Base-by-base conservation (phyloP, 23 tunicate genomes). In the Botrylloides violaceus region DNA sequence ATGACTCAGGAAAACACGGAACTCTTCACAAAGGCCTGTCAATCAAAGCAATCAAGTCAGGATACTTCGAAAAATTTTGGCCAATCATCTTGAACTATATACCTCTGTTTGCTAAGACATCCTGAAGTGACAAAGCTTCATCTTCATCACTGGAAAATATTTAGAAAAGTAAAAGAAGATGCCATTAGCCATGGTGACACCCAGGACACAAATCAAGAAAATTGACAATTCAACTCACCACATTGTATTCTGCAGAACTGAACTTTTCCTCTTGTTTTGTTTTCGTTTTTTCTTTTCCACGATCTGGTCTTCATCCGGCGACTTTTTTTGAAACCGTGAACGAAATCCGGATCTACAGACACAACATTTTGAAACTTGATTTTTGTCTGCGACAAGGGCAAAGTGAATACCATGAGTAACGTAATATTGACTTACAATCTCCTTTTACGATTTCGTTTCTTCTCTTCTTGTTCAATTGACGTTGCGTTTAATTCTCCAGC, bases 1-100 rank as follows among this genome's bases (percentile, higher is more conserved):
- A 5, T 36, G 18, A 34, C 59, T n/a, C 7, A 68, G 29, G 74
- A 39, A 37, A 9, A 3, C n/a, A 21, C 74, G 57, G 64, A 39
- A 68, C 21, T 68, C 74, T 68, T 37, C 74, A 31, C 35, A 31
- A 23, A 63, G 70, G 20, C 33, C 70, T 63, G 64, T 22, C 9
- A 59, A 43, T 7, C 53, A n/a, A n/a, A n/a, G n/a, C 55, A 47
- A 47, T 47, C 15, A 12, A 47, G 18, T 12, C 18, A 47, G 18
- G 18, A 12, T 47, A 18, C 18, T 47, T 47, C 55, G 18, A 47
- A 47, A 47, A 18, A 47, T 47, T 47, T 47, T 47, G 55, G 55
- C 12, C 55, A 47, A 47, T 12, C 12, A 47, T 12, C 55, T 18
- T 12, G 15, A 47, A 47, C 55, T 12, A 47, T 47, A 47, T 47